These are phyloP conservation scores for Fistularia tabacaria DNA, from an alignment of 2,797 vertebrate species.

Conservation along the genomic window DNA sequence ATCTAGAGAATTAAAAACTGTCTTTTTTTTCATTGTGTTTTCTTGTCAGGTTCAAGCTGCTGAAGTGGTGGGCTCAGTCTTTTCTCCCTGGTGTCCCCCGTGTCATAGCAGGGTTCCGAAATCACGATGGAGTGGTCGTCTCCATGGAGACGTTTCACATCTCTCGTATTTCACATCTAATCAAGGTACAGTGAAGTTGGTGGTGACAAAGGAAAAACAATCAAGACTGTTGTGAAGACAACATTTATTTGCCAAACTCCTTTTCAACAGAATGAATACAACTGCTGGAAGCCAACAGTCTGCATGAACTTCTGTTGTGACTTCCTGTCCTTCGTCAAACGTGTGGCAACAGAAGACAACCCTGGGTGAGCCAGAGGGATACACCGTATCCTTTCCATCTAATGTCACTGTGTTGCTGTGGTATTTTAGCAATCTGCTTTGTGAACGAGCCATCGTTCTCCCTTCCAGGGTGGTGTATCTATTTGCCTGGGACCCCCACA, in stretches of 20 bases:
- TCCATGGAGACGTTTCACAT: slow-evolving; percentile 81
- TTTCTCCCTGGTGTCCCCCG: slow-evolving; percentile 84
- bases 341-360: slow-evolving; percentile 76
- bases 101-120: slow-evolving; percentile 85
- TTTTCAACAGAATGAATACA: slow-evolving; percentile 74
- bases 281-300: slow-evolving; percentile 89
- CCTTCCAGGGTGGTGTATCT: slow-evolving; percentile 80
- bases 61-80: slow-evolving; percentile 86
- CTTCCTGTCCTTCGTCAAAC: slow-evolving; percentile 82
- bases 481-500: slow-evolving; percentile 81
- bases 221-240: not conserved
- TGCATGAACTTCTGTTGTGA: slow-evolving; percentile 92
- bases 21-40: slow-evolving; percentile 1
- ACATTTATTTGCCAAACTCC: not conserved
- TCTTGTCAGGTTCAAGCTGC: slow-evolving; percentile 75
- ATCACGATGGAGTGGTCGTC: slow-evolving; percentile 79
- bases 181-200: slow-evolving; percentile 72
- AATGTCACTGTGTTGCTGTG: not conserved
- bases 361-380: slow-evolving; percentile 66
- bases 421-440: too few relatives aligned
- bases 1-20: not conserved
- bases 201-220: not conserved
- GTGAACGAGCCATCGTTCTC: too few relatives aligned
- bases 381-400: not conserved
- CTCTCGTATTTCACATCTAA: slow-evolving; percentile 85